Percentiles rank a stretch among this genome's conserved stretches.
phyloP scores from a whole-genome alignment of 1,140 invertebrate species.

The Rhagoletis pomonella region DNA sequence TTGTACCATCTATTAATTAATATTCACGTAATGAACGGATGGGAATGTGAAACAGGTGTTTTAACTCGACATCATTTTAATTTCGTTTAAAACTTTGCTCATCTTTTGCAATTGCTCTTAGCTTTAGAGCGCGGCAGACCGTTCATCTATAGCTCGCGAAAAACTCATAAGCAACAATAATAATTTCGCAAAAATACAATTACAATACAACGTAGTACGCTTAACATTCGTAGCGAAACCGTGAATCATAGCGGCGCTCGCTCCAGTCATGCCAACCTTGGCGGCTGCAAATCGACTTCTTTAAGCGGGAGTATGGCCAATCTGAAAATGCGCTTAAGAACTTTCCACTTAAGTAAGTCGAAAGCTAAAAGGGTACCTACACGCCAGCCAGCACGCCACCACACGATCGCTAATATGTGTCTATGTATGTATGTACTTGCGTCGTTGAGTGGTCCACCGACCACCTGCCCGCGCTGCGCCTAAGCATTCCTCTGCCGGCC shows the following conservation, averaged over 20 bases:
- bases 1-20: not conserved
- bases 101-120: not conserved
- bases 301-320: constrained; percentile 58
- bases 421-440: not conserved
- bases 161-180: not conserved
- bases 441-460: not conserved
- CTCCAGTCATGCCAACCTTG: constrained; percentile 42
- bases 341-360: constrained; percentile 60
- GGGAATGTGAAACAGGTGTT: not conserved
- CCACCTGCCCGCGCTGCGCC: not conserved
- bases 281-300: constrained; percentile 29
- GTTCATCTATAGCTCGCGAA: not conserved
- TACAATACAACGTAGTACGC: not conserved
- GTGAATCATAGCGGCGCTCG: constrained; percentile 49
- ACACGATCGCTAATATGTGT: not conserved
- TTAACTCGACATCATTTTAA: not conserved
- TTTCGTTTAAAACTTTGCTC: not conserved
- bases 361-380: constrained; percentile 56
- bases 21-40: not conserved
- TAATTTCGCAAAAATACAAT: constrained; percentile 9
- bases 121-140: not conserved
- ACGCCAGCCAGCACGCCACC: constrained; percentile 42
- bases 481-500: not conserved
- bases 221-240: constrained; percentile 47
- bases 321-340: constrained; percentile 56